phyloP scores from a whole-genome alignment of 1,140 invertebrate species.

The Gonioctena quinquepunctata region DNA sequence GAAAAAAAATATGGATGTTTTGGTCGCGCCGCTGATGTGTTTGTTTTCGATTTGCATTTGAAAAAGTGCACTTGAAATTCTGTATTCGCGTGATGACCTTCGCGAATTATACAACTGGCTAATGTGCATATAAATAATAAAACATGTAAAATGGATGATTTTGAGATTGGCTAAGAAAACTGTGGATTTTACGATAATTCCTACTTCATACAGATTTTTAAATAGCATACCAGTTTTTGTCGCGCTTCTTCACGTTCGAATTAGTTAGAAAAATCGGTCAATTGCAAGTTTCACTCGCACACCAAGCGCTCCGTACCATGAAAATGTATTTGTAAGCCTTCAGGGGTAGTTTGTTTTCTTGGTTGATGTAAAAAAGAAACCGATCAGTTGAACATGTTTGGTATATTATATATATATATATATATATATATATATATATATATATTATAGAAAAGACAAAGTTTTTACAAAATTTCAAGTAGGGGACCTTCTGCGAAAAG shows the following conservation, averaged over 20 bases:
- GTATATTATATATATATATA: no score
- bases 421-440: no score
- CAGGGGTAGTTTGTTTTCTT: no score
- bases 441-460: no score
- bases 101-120: neutral
- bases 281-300: neutral
- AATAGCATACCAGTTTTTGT: no score
- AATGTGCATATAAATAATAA: neutral
- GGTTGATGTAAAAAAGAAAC: no score
- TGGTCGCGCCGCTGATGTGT: neutral
- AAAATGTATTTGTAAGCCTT: neutral
- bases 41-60: neutral
- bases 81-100: neutral
- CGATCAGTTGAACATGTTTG: no score
- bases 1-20: no score
- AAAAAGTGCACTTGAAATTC: neutral
- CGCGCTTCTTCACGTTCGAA: no score
- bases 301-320: neutral
- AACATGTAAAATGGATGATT: neutral
- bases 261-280: neutral
- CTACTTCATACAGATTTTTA: no score
- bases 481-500: no score
- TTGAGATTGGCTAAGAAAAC: neutral
- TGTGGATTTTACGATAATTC: neutral
- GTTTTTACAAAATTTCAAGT: no score